Evolutionary conservation across 92 coral and sea anemone genomes (phyloP).

Genomic region (Palythoa heliodiscus): DNA sequence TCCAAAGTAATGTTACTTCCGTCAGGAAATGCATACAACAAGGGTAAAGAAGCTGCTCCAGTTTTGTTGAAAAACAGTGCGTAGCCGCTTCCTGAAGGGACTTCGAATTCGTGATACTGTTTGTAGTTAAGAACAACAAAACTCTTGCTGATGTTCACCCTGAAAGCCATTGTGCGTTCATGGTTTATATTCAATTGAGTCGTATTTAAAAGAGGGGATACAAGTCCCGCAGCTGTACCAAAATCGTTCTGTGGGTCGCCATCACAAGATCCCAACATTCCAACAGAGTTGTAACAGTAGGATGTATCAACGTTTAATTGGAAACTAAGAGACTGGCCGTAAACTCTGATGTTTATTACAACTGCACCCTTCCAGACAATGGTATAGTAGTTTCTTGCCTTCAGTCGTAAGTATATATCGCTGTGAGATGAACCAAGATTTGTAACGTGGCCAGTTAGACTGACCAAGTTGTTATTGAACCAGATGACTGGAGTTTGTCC

Average conservation of each 20-base stretch:
- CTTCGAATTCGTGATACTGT: constrained; percentile 34
- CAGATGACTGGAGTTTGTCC: constrained; percentile 48
- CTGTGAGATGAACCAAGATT: constrained; percentile 37
- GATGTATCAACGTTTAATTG: constrained; percentile 41
- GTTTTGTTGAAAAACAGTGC: constrained; percentile 59
- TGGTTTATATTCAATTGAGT: constrained; percentile 54
- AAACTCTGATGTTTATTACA: constrained; percentile 42
- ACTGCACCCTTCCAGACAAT: constrained; percentile 46
- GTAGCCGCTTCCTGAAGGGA: constrained; percentile 49
- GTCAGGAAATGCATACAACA: constrained; percentile 38
- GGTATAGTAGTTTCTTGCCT: constrained; percentile 35
- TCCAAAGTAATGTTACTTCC: constrained; percentile 60
- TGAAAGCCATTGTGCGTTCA: constrained; percentile 6
- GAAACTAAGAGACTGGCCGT: constrained; percentile 50
- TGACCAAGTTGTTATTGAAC: constrained; percentile 35
- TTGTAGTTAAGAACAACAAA: constrained; percentile 41
- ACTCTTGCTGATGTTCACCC: constrained; percentile 37
- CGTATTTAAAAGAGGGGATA: constrained; percentile 37
- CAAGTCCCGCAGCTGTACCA: constrained; percentile 18
- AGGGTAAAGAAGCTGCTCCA: constrained; percentile 53
- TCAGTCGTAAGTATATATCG: constrained; percentile 39
- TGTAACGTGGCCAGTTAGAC: constrained; percentile 25
- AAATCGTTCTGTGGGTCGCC: constrained; percentile 53
- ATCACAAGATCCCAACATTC: constrained; percentile 66
- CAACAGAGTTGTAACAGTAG: constrained; percentile 49